Base-by-base conservation (phyloP, 2,797 vertebrate species). In the Coendou prehensilis region DNA sequence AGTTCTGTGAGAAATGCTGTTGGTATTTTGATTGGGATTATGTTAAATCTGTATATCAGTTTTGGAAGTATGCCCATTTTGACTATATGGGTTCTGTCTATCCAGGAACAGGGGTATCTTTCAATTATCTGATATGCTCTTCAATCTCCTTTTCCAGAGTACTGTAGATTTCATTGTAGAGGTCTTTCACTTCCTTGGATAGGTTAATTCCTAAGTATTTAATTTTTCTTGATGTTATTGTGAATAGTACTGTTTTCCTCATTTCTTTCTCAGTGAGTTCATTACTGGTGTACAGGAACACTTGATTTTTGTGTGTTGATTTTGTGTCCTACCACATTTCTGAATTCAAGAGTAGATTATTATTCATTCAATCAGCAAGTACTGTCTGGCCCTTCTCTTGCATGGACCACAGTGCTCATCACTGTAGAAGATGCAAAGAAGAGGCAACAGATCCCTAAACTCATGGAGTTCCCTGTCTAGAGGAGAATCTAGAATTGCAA, bases 281-380 rank as follows among this genome's bases (percentile, higher is more conserved):
- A 76, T 50, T 76, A 76, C 17, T 76, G 13, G 14, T 30, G 6
- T 30, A 76, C 26, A 50, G 73, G 45, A 50, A 47, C 14, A 30
- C 15, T 76, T 15, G 26, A 47, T 28, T 76, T 47, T 50, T 30
- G 73, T 50, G 73, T 76, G 45, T 76, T 8, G 26, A 76, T 50
- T 76, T 50, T 9, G 26, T 76, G 26, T 47, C 73, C 73, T 76
- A 13, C 73, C 14, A 17, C 45, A 47, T 50, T 47, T 76, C 73
- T 76, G 26, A 50, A 30, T 94, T 89, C 69, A 83, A 94, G 54
- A 83, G 26, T 33, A 23, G 37, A 81, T 89, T 94, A 33, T 78
- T 78, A 85, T 61, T 89, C 59, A n/a, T 93, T 87, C 56, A 87
- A 45, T 92, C 82, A 86, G 15, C 67, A 87, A 86, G 50, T 17